Percentiles rank a stretch among this genome's conserved stretches.
Evolutionary conservation across 2,113 vertebrate species (phyloP).

Genomic region (Herpailurus yagouaroundi): DNA sequence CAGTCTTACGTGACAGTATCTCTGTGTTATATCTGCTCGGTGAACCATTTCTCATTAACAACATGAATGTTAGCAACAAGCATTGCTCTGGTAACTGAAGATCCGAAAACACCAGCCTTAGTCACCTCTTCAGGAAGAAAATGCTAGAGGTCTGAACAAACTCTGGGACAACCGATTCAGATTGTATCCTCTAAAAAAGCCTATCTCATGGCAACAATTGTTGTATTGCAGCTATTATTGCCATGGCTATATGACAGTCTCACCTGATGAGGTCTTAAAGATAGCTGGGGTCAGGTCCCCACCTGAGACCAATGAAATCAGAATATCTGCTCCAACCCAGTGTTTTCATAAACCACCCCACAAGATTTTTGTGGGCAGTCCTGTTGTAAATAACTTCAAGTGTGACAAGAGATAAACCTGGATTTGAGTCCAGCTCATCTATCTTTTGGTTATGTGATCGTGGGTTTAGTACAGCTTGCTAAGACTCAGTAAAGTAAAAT

Average conservation of each 20-base stretch:
- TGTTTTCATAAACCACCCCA: background rate
- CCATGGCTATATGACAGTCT: background rate
- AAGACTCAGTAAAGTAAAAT: background rate
- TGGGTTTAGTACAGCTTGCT: background rate
- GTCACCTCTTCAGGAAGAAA: constrained; percentile 6
- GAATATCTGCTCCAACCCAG: background rate
- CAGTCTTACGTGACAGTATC: background rate
- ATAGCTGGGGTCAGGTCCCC: background rate
- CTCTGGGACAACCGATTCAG: background rate
- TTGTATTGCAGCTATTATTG: background rate
- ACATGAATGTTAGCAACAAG: constrained; percentile 38
- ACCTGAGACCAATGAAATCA: background rate
- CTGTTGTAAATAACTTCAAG: background rate
- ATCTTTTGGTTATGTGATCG: background rate
- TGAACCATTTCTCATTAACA: constrained; percentile 53
- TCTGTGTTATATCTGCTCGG: constrained; percentile 50
- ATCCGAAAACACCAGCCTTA: constrained; percentile 42
- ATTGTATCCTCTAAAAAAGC: background rate
- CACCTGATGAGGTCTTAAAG: background rate
- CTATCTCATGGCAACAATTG: background rate
- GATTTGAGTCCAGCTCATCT: background rate
- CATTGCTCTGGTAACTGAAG: constrained; percentile 2
- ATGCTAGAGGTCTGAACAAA: constrained; percentile 18
- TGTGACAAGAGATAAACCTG: background rate
- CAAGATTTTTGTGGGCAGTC: background rate